Evolutionary conservation across 53 echinoderm and acorn worm species (phyloP).

Genomic region (Holothuria scabra): DNA sequence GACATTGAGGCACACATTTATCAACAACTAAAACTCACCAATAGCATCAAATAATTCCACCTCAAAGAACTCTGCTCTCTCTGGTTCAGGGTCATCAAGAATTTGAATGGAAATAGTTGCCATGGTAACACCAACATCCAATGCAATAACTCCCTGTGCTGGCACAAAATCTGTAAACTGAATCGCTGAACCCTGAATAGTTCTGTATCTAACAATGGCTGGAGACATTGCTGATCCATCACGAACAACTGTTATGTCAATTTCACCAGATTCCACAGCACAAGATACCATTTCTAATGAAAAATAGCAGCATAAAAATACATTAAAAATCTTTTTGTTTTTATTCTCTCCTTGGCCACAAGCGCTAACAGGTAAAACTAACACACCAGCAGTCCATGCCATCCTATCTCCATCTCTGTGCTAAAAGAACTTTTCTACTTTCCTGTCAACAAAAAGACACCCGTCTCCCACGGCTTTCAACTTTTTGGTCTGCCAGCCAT

Average conservation of each 20-base stretch:
- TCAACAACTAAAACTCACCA: conserved; percentile 59
- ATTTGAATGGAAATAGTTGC: conserved; percentile 57
- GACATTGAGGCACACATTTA: no score
- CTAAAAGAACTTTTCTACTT: no score
- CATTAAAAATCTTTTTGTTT: no score
- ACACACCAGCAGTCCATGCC: no score
- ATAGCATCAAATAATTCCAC: conserved; percentile 85
- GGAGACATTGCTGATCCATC: conserved; percentile 79
- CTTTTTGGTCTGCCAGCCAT: no score
- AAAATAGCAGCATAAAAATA: not conserved
- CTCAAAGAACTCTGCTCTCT: conserved; percentile 76
- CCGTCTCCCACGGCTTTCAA: no score
- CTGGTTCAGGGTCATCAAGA: conserved; percentile 76
- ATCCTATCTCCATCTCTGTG: no score
- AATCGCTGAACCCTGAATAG: conserved; percentile 73
- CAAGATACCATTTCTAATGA: not conserved
- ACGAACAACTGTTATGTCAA: conserved; percentile 70
- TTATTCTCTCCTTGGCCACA: no score
- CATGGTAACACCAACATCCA: conserved; percentile 67
- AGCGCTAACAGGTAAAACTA: no score
- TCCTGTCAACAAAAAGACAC: no score
- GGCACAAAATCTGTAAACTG: conserved; percentile 65
- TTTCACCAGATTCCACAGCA: conserved; percentile 9
- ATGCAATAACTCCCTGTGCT: conserved; percentile 63
- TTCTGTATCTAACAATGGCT: conserved; percentile 81